A percentile compares a stretch with the other conserved stretches of the same genome.
Conservation (phyloP, 2,888 invertebrate genomes). For the Polyommatus icarus region DNA sequence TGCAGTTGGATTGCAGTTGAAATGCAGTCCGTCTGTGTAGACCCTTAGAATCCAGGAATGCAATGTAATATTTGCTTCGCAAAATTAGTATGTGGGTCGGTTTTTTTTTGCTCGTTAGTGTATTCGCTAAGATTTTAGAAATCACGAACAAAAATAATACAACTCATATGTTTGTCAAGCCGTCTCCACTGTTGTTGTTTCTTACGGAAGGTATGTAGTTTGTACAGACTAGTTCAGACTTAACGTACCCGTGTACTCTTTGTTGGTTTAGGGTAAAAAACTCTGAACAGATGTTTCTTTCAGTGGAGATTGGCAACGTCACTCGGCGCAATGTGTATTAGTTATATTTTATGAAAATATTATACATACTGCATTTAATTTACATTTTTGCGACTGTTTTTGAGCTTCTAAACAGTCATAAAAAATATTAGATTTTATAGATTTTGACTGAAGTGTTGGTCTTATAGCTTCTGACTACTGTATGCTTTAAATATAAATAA, state of each 20-base stretch:
- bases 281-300: not conserved
- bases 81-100: not conserved
- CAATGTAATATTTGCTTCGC: not conserved
- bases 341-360: not conserved
- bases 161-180: constrained; percentile 38
- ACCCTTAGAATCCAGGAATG: too few relatives aligned
- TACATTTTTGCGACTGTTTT: not conserved
- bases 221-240: not conserved
- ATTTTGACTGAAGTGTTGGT: too few relatives aligned
- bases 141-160: not conserved
- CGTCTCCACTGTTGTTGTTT: constrained; percentile 54
- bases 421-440: too few relatives aligned
- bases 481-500: too few relatives aligned
- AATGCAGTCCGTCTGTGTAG: too few relatives aligned
- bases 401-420: too few relatives aligned
- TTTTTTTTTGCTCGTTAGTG: not conserved
- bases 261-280: not conserved
- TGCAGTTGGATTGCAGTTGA: too few relatives aligned
- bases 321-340: too few relatives aligned
- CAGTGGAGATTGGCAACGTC: constrained; percentile 24
- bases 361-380: not conserved
- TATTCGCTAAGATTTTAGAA: not conserved
- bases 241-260: not conserved
- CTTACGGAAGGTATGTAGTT: constrained; percentile 46
- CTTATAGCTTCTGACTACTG: too few relatives aligned